Base-by-base conservation (phyloP, 2,797 vertebrate species). In the Synanceia verrucosa region DNA sequence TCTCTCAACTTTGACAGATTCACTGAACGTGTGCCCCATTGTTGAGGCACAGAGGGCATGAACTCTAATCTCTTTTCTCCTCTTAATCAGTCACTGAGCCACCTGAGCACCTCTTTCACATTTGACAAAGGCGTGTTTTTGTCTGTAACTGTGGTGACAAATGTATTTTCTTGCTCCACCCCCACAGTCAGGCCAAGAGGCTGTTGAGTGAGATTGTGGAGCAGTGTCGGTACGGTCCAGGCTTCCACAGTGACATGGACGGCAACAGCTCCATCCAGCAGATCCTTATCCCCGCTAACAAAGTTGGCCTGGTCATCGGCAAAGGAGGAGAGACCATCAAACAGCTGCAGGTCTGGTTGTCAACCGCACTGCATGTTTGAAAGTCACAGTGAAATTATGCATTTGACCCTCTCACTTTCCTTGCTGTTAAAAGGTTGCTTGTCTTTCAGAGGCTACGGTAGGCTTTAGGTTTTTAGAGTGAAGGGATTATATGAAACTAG, bases 291-390 rank as follows among this genome's bases (percentile, higher is more conserved):
- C 98, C 97, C 0, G 97, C 97, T 37, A 97, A 97, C 76, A 99
- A 99, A 96, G 97, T 99, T 47, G 98, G 98, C 41, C 94, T 99
- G 84, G 97, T 99, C 92, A 99, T 99, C 41, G 97, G 98, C 92
- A 99, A 99, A 91, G 97, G 97, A 85, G 98, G 98, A 63, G 98
- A 99, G 86, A 99, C 98, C 72, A 99, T 99, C 85, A 99, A 99
- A 89, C 97, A 97, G 72, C 87, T 99, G 82, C 97, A 99, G 97
- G 98, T 99, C 44, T 55, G 87, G 4, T 16, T 21, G 9, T 31
- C 11, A 31, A 37, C 24, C 1, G 1, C 43, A 21, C 18, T 53
- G n/a, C 63, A 66, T 18, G 3, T 23, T 3, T 8, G 26, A 8
- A 28, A 11, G 23, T 24, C 36, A 14, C 6, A 50, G 21, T 13